These are phyloP conservation scores for Lutraria rhynchaena DNA, from an alignment of 1,140 invertebrate genomes.

Conservation along the genomic window DNA sequence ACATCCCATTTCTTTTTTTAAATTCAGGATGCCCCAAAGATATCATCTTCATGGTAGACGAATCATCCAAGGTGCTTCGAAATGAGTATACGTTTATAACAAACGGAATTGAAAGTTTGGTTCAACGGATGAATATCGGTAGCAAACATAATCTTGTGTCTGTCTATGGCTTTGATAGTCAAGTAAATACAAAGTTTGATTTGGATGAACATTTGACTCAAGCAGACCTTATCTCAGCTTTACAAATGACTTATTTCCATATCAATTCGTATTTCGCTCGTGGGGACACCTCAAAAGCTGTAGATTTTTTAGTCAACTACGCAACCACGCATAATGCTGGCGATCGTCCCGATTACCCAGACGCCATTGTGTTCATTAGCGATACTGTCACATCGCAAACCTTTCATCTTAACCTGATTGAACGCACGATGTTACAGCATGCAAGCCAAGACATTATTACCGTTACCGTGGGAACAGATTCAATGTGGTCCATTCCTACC, in stretches of 20 bases:
- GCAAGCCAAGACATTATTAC: constrained; percentile 17
- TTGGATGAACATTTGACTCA: not conserved
- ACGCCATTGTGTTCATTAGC: constrained; percentile 27
- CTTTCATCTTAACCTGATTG: not conserved
- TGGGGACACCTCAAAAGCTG: not conserved
- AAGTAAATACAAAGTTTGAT: not conserved
- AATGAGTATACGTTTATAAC: not conserved
- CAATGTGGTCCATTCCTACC: not conserved
- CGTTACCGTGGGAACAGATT: constrained; percentile 7
- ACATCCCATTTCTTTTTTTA: no score
- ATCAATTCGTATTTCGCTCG: not conserved
- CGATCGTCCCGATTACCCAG: not conserved
- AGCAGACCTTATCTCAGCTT: not conserved
- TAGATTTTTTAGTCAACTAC: constrained; percentile 5
- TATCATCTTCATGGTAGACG: constrained; percentile 32
- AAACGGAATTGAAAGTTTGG: not conserved
- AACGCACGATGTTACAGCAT: not conserved
- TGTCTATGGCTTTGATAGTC: not conserved
- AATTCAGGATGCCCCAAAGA: constrained; percentile 39
- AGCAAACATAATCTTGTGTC: constrained; percentile 13
- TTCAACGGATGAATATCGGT: constrained; percentile 1
- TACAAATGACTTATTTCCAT: not conserved
- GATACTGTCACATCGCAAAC: not conserved
- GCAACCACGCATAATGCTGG: not conserved
- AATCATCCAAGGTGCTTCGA: not conserved